Evolutionary conservation across 2,888 invertebrate species (phyloP), one percentile per base, ranked within the genome.

Genomic region (Encarsia formosa): DNA sequence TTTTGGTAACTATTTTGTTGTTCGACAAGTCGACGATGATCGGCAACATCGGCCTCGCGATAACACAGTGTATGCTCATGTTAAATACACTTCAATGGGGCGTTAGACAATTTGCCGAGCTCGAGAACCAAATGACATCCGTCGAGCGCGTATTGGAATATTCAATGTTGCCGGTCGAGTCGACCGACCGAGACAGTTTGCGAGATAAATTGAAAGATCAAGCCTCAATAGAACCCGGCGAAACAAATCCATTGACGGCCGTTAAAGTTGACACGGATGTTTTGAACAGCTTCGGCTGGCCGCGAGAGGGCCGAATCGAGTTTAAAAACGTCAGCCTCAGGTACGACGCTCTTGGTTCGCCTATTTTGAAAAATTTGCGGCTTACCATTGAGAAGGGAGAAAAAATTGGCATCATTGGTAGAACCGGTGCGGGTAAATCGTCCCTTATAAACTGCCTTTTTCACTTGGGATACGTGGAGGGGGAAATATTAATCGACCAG

Each of bases 81-180:
- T 76, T 76, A 29, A 77, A 77, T 2, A 70, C 78, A 59, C 73
- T 79, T 39, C 79, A 80, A 63, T 87, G 85, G 84, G 84, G 83
- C 4, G 80, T 86, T 68, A 70, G 86, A 49, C 86, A 87, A 65
- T 83, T 83, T 39, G 84, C 85, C 1, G 85, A 86, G 67, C 62
- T 82, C 23, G 81, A 81, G 61, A 83, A 80, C 60, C 77, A 80
- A 55, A 79, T 82, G 79, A 81, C 80, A 1, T 79, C 81, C 1
- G 85, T 87, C 0, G 92, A 93, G 70, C 78, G 92, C 60, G 83
- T 60, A 2, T 63, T 89, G 8, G 92, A 93, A 65, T 95, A 57
- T 9, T 47, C 54, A 9, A 46, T 22, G 9, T 16, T 56, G 15
- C 23, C 50, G 4, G 20, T 31, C 3, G 53, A 56, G 13, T 20